Conservation (phyloP, 2,888 invertebrate species). For the Aethes cnicana region DNA sequence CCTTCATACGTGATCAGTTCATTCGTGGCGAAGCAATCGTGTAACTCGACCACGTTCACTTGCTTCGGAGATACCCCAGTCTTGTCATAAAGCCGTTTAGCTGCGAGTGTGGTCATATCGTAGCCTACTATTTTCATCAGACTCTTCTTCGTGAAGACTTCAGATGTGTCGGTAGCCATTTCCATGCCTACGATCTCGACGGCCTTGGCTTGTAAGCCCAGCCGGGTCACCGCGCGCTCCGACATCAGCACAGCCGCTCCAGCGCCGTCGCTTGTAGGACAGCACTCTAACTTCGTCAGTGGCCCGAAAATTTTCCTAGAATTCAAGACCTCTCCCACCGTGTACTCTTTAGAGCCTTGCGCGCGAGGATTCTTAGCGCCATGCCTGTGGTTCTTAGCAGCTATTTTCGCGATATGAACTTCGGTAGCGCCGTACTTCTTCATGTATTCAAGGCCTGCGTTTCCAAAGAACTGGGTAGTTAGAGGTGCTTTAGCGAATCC, state of each 20-base stretch:
- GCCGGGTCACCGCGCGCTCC: constrained; percentile 93
- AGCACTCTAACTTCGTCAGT: constrained; percentile 97
- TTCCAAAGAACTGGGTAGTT: constrained; percentile 97
- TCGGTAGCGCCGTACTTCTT: constrained; percentile 95
- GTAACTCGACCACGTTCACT: constrained; percentile 96
- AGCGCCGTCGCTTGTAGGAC: constrained; percentile 98
- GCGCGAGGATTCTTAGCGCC: constrained; percentile 98
- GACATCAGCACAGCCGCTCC: constrained; percentile 96
- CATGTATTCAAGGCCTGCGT: constrained; percentile 98
- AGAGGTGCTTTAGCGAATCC: constrained; percentile 93
- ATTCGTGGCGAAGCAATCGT: constrained; percentile 99
- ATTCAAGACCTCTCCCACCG: constrained; percentile 93
- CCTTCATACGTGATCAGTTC: constrained; percentile 99
- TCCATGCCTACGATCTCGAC: constrained; percentile 98
- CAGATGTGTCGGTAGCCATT: constrained; percentile 95
- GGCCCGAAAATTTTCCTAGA: constrained; percentile 94
- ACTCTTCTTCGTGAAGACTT: constrained; percentile 91
- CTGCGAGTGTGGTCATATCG: constrained; percentile 95
- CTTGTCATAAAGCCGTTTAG: constrained; percentile 88
- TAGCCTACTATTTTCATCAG: constrained; percentile 91
- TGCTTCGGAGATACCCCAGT: constrained; percentile 89
- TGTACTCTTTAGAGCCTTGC: constrained; percentile 96
- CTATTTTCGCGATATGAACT: constrained; percentile 98
- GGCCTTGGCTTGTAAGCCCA: constrained; percentile 91
- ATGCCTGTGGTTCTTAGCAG: constrained; percentile 98